Conservation (phyloP, 2,113 vertebrate genomes). For the Eleginops maclovinus region DNA sequence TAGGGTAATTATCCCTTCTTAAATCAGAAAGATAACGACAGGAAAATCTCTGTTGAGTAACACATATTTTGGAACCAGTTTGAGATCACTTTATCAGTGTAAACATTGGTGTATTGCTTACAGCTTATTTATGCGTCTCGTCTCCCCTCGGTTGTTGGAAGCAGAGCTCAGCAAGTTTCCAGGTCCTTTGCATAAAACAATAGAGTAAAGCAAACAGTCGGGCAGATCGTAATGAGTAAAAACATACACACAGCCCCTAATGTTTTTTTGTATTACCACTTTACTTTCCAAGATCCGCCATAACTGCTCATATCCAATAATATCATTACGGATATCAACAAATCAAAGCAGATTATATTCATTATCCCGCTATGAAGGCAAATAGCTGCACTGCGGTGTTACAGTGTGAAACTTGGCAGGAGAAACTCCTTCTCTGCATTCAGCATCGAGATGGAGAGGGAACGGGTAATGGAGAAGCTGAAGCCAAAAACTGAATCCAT, state of each 20-base stretch:
- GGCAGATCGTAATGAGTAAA: slow-evolving; percentile 9
- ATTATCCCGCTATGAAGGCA: slow-evolving; percentile 19
- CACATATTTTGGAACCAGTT: slow-evolving; percentile 2
- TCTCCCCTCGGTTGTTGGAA: slow-evolving; percentile 26
- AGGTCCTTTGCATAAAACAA: slow-evolving; percentile 16
- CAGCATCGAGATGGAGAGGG: slow-evolving; percentile 24
- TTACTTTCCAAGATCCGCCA: slow-evolving; percentile 37
- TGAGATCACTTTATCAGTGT: not conserved
- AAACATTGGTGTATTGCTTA: not conserved
- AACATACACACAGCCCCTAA: slow-evolving; percentile 38
- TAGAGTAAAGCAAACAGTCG: slow-evolving; percentile 23
- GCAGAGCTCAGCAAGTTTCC: slow-evolving; percentile 14
- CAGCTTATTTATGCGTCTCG: slow-evolving; percentile 9
- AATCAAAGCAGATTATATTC: slow-evolving; percentile 50
- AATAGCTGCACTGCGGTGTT: slow-evolving; percentile 31
- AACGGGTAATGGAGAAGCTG: slow-evolving; percentile 21
- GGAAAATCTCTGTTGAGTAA: not conserved
- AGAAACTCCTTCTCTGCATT: slow-evolving; percentile 45
- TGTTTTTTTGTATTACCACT: slow-evolving; percentile 16
- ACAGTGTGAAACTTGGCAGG: slow-evolving; percentile 57
- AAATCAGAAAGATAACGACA: not conserved
- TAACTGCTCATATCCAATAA: slow-evolving; percentile 42
- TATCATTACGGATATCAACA: slow-evolving; percentile 45
- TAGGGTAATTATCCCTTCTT: not conserved
- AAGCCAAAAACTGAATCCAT: slow-evolving; percentile 17